Evolutionary conservation across 2,113 vertebrate genomes (phyloP).

Genomic region (Coptodon bakossiorum): DNA sequence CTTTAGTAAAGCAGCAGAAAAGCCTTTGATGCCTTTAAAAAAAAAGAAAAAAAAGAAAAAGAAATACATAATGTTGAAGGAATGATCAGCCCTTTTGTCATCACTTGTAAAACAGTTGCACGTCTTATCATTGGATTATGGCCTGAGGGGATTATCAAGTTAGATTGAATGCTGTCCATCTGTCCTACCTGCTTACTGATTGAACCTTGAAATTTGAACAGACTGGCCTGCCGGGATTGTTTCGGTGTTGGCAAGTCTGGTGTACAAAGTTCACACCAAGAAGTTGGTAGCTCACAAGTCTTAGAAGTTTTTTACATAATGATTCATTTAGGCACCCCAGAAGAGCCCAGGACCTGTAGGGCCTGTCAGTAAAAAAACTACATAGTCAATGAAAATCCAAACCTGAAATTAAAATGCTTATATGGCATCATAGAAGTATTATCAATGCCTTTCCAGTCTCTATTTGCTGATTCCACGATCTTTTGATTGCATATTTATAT

Average conservation of each 20-base stretch:
- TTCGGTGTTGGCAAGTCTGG: background rate
- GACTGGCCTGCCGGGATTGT: background rate
- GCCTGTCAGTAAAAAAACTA: background rate
- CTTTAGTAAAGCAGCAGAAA: background rate
- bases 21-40: background rate
- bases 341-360: background rate
- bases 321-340: background rate
- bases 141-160: slow-evolving; percentile 16
- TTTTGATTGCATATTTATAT: background rate
- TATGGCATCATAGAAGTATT: background rate
- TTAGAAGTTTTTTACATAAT: background rate
- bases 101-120: background rate
- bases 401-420: background rate
- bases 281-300: background rate
- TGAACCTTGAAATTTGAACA: slow-evolving; percentile 25
- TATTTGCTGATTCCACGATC: background rate
- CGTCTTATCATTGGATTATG: slow-evolving; percentile 34
- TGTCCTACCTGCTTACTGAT: slow-evolving; percentile 1
- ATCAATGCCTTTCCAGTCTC: background rate
- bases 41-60: too few species aligned
- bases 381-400: background rate
- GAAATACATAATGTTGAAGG: background rate
- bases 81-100: background rate
- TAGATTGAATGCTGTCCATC: slow-evolving; percentile 16
- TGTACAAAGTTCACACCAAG: background rate